Base-by-base conservation (phyloP, 2,113 vertebrate species). In the Catharus fuscescens region DNA sequence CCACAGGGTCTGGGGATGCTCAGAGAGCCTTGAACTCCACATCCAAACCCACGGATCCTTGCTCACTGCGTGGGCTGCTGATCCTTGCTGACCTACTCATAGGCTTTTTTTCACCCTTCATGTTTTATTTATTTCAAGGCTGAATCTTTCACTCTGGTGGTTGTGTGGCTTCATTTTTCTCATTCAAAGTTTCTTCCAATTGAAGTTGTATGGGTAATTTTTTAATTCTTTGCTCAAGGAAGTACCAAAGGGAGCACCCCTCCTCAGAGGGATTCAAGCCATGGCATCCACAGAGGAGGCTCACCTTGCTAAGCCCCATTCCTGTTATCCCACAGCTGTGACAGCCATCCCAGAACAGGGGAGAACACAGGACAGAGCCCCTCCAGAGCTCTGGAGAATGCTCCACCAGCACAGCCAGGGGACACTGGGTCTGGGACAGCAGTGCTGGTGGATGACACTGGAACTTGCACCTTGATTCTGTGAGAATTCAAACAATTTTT, bases 31-130 rank as follows among this genome's bases (percentile, higher is more conserved):
- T 32, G 26, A 74, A 14, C n/a, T 40, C 9, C 28, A 9, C 5
- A 5, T 25, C 28, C 48, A 40, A 70, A 47, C 17, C 29, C 45
- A 14, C 0, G 0, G 5, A 2, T 48, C 32, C 31, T 53, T 6
- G 1, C 62, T 73, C 14, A 3, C 50, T 4, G 8, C 44, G 9
- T 1, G 1, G 52, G 21, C 73, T 77, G 69, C 26, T 38, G 36
- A 8, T 18, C 45, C 64, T 38, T 60, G 32, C 40, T 88, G 34
- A 25, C 24, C 19, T 40, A 29, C 34, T 50, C 15, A 2, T 1
- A 10, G 10, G 8, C 6, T 36, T 66, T 38, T 83, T 83, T 62
- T 18, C 32, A 40, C 13, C 6, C 20, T 61, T 86, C 73, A 4
- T 14, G 16, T 29, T 42, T 52, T 53, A 20, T 28, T 85, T 77